A percentile compares a stretch with the other conserved stretches of the same genome.
Conservation (phyloP, 1,140 invertebrate species). For the Hyles vespertilio region DNA sequence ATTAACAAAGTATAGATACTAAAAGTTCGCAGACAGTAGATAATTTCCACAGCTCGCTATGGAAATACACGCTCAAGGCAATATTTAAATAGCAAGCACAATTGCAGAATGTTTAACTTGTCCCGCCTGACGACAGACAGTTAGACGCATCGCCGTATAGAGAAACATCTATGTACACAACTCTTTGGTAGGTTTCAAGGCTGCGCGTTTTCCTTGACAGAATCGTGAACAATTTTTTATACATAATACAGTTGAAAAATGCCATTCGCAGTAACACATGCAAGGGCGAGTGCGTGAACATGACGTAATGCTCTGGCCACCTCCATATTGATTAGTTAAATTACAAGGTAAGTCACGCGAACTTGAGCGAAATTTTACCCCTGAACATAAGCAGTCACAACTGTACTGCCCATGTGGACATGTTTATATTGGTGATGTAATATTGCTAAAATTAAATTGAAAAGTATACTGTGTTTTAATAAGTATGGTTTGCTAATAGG, state of each 20-base stretch:
- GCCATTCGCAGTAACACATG: conserved; percentile 21
- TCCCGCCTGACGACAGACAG: too few species aligned
- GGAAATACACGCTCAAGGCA: too few species aligned
- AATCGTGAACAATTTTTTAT: conserved; percentile 5
- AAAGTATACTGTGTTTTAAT: too few species aligned
- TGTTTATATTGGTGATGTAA: too few species aligned
- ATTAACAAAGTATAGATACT: not conserved
- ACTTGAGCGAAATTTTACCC: conserved; percentile 15
- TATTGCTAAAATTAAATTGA: too few species aligned
- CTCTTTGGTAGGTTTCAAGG: conserved; percentile 10
- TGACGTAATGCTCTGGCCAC: conserved; percentile 45
- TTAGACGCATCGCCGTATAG: too few species aligned
- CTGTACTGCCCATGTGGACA: too few species aligned
- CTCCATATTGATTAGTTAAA: conserved; percentile 56
- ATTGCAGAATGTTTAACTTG: too few species aligned
- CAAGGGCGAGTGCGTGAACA: conserved; percentile 45
- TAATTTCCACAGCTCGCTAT: too few species aligned
- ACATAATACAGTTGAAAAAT: conserved; percentile 9
- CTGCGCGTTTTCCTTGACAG: conserved; percentile 8
- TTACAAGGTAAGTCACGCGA: conserved; percentile 49
- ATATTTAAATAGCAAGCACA: too few species aligned
- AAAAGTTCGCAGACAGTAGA: not conserved
- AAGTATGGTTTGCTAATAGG: too few species aligned
- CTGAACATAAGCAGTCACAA: not conserved
- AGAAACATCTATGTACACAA: conserved; percentile 7